Conservation (phyloP, 2,797 vertebrate species). For the Enteromius argenteus region DNA sequence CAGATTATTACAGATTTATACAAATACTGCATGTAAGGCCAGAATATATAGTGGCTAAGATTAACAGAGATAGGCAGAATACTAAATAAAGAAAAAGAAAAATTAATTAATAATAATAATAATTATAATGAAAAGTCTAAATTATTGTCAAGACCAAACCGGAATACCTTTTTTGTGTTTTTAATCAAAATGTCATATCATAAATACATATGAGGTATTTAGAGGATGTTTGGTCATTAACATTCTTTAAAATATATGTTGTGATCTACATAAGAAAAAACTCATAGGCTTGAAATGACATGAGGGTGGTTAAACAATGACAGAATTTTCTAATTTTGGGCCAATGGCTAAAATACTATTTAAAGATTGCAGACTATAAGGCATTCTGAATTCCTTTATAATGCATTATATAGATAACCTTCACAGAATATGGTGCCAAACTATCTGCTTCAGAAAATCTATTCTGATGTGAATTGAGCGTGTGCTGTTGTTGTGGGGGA, state of each 20-base stretch:
- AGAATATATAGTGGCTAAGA: no score
- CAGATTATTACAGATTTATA: no score
- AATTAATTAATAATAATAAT: no score
- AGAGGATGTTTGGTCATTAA: background rate
- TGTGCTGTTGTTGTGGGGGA: conserved; percentile 25
- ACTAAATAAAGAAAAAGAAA: no score
- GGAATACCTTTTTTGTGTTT: background rate
- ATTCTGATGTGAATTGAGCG: background rate
- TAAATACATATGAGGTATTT: background rate
- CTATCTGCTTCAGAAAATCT: background rate
- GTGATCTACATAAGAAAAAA: background rate
- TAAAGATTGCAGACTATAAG: background rate
- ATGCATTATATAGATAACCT: background rate
- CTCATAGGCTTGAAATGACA: background rate
- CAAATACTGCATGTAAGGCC: no score
- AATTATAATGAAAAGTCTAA: no score
- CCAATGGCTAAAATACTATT: background rate
- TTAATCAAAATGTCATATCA: background rate
- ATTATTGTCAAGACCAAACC: no score
- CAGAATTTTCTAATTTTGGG: background rate
- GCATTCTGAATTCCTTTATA: background rate
- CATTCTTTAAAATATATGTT: background rate
- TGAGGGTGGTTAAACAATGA: background rate
- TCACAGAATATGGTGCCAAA: background rate
- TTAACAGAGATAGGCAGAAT: no score